Base-by-base conservation (phyloP, 2,113 vertebrate species). In the Epinephelus fuscoguttatus region DNA sequence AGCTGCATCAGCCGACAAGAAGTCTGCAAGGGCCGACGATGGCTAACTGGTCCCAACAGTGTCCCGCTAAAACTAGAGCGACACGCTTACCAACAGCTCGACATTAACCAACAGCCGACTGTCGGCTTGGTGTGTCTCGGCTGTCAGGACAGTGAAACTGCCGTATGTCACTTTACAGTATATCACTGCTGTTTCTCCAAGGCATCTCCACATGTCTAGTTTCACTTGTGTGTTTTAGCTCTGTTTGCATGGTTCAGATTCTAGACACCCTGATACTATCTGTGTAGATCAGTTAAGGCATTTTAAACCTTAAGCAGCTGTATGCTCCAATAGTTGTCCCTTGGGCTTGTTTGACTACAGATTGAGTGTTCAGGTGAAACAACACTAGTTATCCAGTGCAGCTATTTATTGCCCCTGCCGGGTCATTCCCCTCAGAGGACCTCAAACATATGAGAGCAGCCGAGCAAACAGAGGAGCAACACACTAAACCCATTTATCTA, bases 341-440 rank as follows among this genome's bases (percentile, higher is more conserved):
- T 56, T 74, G 18, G 78, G 71, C 71, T 69, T 85, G 72, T 87
- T 81, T 88, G 81, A 80, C 70, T 56, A 61, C 77, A 77, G 70
- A 77, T 17, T 84, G 78, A 88, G 71, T 83, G 82, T 70, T 90
- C 84, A 89, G 88, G 88, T 87, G 82, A 85, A 91, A 90, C 81
- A 89, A 88, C 84, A 84, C 78, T 21, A 52, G 71, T 88, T 76
- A 87, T 90, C 71, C 79, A 59, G 80, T 80, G 47, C 64, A 81
- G 50, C 86, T 87, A 80, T 92, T 91, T 89, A 92, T 84, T 90
- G 81, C 82, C 75, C 60, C 74, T n/a, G 62, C 62, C 68, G 72
- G 75, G 83, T 86, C 73, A 27, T 75, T 84, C 67, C 70, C 81
- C 80, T 79, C 49, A 75, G 64, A 72, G 18, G 73, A 87, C 85